Percentiles rank a stretch among this genome's conserved stretches.
Evolutionary conservation across 2,113 vertebrate genomes (phyloP).

Genomic region (Pterophyllum scalare): DNA sequence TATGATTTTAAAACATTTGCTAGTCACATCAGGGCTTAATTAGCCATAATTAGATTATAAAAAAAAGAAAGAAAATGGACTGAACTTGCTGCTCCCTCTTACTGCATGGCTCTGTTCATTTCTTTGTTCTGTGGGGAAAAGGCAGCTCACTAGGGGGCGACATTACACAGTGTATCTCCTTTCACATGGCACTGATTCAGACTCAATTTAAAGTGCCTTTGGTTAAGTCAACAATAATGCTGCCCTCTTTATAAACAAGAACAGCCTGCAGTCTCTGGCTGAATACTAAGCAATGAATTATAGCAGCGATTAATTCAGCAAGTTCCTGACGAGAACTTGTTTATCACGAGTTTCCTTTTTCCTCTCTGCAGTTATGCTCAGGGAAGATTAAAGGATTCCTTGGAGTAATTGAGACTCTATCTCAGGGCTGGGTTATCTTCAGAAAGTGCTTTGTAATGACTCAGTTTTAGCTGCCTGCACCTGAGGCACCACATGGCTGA

Average conservation of each 20-base stretch:
- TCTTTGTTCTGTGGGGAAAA: neutral
- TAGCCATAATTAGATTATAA: neutral
- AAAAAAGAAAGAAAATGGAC: neutral
- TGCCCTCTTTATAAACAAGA: neutral
- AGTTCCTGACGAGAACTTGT: neutral
- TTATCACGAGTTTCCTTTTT: neutral
- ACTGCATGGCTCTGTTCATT: neutral
- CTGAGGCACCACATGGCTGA: conserved; percentile 34
- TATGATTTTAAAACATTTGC: neutral
- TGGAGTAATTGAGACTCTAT: neutral
- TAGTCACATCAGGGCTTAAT: conserved; percentile 4
- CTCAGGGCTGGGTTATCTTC: neutral
- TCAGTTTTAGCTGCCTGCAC: conserved; percentile 15
- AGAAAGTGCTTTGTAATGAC: conserved; percentile 16
- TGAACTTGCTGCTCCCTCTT: neutral
- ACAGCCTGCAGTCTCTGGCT: neutral
- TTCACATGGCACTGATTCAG: neutral
- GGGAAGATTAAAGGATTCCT: conserved; percentile 28
- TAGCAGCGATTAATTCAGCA: neutral
- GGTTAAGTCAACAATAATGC: neutral
- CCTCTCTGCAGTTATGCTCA: neutral
- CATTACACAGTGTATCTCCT: conserved; percentile 50
- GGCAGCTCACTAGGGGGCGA: conserved; percentile 67
- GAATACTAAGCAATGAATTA: neutral
- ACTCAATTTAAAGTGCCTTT: neutral